These are phyloP conservation scores for Coccyzus lansbergi DNA, from an alignment of 2,797 vertebrate genomes.

Conservation along the genomic window DNA sequence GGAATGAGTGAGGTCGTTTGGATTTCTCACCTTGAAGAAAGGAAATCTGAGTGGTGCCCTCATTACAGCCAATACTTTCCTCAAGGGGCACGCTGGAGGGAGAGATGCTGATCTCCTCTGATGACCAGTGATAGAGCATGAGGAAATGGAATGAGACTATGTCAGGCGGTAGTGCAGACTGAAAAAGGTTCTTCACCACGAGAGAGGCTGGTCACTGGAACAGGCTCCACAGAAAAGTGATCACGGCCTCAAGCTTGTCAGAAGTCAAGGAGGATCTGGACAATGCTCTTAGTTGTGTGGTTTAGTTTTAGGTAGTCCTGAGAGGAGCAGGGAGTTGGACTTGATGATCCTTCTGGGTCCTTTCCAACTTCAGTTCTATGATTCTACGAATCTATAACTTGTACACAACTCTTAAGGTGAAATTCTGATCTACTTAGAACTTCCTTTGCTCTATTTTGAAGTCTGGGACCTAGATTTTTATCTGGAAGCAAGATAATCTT, in stretches of 20 bases:
- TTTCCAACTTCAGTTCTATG: no score
- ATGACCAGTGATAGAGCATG: fast-evolving
- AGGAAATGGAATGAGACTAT: not conserved
- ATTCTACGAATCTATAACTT: no score
- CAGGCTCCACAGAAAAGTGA: not conserved
- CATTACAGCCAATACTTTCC: not conserved
- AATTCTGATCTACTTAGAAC: not conserved
- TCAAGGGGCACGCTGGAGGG: fast-evolving
- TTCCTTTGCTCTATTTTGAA: not conserved
- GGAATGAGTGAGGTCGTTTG: no score
- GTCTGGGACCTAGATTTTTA: not conserved
- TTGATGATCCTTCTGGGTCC: not conserved
- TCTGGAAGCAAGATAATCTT: not conserved
- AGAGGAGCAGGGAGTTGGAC: no score
- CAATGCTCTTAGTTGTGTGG: fast-evolving
- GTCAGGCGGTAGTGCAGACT: not conserved
- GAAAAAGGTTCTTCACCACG: not conserved
- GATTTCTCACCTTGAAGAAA: no score
- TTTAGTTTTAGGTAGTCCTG: not conserved
- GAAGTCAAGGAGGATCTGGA: not conserved
- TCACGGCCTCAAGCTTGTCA: not conserved
- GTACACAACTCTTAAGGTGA: not conserved
- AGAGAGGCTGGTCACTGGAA: fast-evolving
- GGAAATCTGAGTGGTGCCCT: no score
- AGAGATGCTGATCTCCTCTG: not conserved